These are phyloP conservation scores for Xenopus petersii DNA, from an alignment of 2,797 vertebrate genomes.

Conservation along the genomic window DNA sequence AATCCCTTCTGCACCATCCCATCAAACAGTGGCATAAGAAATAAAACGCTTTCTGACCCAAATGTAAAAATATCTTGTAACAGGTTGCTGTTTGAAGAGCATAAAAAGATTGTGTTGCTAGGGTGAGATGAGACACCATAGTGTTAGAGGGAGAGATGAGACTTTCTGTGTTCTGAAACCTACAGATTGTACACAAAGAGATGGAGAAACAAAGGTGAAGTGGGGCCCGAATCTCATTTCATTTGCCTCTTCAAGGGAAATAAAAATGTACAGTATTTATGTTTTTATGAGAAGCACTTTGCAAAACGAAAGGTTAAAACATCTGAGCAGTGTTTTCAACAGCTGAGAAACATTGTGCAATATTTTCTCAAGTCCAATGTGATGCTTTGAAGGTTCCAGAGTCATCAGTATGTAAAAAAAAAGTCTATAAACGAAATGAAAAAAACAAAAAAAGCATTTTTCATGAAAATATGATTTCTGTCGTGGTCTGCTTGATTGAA, in stretches of 20 bases:
- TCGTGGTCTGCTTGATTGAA: constrained; percentile 8
- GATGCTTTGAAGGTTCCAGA: constrained; percentile 5
- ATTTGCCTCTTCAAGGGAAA: constrained; percentile 25
- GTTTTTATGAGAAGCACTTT: constrained; percentile 1
- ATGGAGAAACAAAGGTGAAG: constrained; percentile 24
- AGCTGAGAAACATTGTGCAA: not conserved
- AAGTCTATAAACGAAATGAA: not conserved
- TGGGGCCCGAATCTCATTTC: constrained; percentile 19
- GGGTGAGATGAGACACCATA: not conserved
- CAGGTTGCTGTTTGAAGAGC: constrained; percentile 2
- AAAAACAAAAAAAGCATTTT: not conserved
- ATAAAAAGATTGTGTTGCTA: not conserved
- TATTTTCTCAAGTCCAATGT: not conserved
- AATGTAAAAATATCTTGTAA: not conserved
- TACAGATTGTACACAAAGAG: constrained; percentile 15
- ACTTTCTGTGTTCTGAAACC: constrained; percentile 20
- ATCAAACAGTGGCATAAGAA: too few relatives aligned
- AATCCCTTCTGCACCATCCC: too few relatives aligned
- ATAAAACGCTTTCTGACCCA: not conserved
- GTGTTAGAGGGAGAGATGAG: not conserved
- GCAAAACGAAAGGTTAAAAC: not conserved
- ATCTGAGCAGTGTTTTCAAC: constrained; percentile 12
- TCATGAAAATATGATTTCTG: constrained; percentile 20
- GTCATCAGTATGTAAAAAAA: constrained; percentile 20
- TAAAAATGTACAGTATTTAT: constrained; percentile 40